Conservation (phyloP, 2,888 invertebrate species). For the Baronia brevicornis region DNA sequence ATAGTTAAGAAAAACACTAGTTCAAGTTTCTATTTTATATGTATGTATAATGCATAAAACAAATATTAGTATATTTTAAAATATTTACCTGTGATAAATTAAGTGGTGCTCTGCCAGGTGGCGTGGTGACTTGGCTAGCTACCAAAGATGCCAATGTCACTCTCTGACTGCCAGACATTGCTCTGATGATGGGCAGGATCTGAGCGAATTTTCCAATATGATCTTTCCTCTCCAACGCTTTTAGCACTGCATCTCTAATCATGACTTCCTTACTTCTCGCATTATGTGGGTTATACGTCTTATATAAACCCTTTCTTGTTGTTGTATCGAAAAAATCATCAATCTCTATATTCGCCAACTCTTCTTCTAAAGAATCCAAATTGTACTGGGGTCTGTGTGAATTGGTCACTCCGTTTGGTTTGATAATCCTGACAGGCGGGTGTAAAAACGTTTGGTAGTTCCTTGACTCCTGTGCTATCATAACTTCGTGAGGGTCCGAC, state of each 20-base stretch:
- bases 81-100: constrained; percentile 72
- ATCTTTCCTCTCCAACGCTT: constrained; percentile 75
- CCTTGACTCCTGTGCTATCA: constrained; percentile 65
- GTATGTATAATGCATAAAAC: no score
- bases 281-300: constrained; percentile 45
- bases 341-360: constrained; percentile 34
- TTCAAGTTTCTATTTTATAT: no score
- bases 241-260: constrained; percentile 69
- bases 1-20: no score
- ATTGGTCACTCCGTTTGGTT: constrained; percentile 54
- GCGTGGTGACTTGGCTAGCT: constrained; percentile 76
- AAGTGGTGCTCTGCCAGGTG: constrained; percentile 66
- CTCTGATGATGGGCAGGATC: constrained; percentile 78
- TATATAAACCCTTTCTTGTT: constrained; percentile 35
- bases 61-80: no score
- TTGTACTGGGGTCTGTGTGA: constrained; percentile 67
- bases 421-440: constrained; percentile 47
- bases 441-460: constrained; percentile 54
- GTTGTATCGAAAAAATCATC: constrained; percentile 34
- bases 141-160: constrained; percentile 78
- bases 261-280: constrained; percentile 57
- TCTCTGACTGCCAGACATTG: constrained; percentile 77
- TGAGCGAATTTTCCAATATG: constrained; percentile 77
- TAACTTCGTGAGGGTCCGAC: constrained; percentile 51
- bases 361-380: constrained; percentile 52